Percentiles rank a stretch among this genome's conserved stretches.
These are phyloP conservation scores for Hexactinellida sp. DNA, from an alignment of 37 sponge, comb jelly and placozoan genomes.

Conservation along the genomic window DNA sequence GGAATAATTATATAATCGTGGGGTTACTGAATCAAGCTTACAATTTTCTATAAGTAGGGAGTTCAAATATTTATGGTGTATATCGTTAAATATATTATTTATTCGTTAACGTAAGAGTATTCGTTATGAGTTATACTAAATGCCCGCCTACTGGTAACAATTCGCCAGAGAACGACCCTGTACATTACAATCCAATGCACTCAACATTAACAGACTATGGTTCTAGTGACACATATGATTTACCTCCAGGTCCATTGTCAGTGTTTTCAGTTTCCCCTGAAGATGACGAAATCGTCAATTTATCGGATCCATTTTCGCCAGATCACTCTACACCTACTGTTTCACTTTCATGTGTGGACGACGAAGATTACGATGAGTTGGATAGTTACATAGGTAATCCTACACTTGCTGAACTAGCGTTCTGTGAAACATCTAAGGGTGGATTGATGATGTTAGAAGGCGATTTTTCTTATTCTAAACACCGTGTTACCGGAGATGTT, in stretches of 20 bases:
- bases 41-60: neutral
- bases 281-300: neutral
- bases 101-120: neutral
- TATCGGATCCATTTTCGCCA: neutral
- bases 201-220: neutral
- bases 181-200: neutral
- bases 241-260: neutral
- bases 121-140: neutral
- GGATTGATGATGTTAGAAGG: neutral
- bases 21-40: too few relatives aligned
- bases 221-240: neutral
- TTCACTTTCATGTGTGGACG: neutral
- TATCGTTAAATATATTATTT: neutral
- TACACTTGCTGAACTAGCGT: neutral
- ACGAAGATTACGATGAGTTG: constrained; percentile 12
- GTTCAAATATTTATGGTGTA: neutral
- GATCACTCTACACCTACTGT: neutral
- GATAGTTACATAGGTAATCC: constrained; percentile 18
- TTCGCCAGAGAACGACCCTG: neutral
- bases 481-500: neutral
- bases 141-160: neutral
- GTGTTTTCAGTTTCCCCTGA: neutral
- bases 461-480: neutral
- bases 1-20: neutral
- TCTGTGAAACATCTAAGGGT: neutral